Percentiles rank a stretch among this genome's conserved stretches.
phyloP scores from a whole-genome alignment of 2,888 invertebrate species.

The Gordius sp. region DNA sequence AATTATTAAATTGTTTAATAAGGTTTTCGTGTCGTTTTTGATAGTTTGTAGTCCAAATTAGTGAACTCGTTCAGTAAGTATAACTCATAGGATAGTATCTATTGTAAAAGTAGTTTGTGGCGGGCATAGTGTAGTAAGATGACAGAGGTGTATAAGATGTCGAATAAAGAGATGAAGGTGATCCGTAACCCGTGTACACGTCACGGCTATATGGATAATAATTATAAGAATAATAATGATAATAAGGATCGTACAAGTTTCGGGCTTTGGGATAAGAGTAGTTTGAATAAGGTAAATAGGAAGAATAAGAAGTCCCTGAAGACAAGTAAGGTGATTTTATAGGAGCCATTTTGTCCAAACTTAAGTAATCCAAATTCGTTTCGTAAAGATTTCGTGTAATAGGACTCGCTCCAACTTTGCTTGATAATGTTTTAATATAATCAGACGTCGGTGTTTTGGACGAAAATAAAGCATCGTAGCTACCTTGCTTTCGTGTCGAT shows the following conservation, averaged over 20 bases:
- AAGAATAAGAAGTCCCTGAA: background rate
- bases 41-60: too few relatives aligned
- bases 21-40: too few relatives aligned
- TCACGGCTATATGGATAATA: constrained; percentile 11
- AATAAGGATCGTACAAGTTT: background rate
- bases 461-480: background rate
- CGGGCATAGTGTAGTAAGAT: too few relatives aligned
- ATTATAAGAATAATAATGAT: background rate
- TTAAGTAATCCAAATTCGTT: background rate
- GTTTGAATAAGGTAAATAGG: background rate
- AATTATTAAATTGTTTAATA: too few relatives aligned
- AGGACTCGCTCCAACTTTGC: background rate
- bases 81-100: too few relatives aligned
- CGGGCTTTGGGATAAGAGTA: constrained; percentile 5
- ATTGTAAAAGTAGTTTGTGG: too few relatives aligned
- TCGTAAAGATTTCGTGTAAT: background rate
- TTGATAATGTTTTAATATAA: background rate
- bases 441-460: background rate
- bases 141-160: too few relatives aligned
- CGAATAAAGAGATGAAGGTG: too few relatives aligned
- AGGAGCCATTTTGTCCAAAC: background rate
- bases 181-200: too few relatives aligned
- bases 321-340: background rate
- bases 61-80: too few relatives aligned
- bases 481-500: background rate